These are phyloP conservation scores for Coreius guichenoti DNA, from an alignment of 2,797 vertebrate genomes.

Conservation along the genomic window DNA sequence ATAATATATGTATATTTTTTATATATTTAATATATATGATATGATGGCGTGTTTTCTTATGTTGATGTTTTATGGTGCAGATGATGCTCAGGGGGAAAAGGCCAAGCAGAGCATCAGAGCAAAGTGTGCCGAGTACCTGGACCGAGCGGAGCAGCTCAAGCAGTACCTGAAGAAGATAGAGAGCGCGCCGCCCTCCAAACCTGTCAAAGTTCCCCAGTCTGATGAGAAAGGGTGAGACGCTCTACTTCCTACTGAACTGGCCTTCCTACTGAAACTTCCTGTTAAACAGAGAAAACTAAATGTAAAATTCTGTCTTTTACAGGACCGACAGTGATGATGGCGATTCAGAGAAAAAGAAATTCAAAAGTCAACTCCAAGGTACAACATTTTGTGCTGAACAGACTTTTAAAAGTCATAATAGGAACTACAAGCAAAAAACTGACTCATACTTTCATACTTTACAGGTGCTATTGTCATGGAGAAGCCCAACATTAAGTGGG, in stretches of 20 bases:
- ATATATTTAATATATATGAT: not conserved
- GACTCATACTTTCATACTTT: not conserved
- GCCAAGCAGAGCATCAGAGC: slow-evolving; percentile 95
- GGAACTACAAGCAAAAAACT: not conserved
- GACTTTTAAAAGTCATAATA: not conserved
- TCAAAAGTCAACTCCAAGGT: slow-evolving; percentile 98
- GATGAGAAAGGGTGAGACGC: slow-evolving; percentile 83
- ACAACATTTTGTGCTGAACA: slow-evolving; percentile 48
- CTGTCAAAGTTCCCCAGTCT: slow-evolving; percentile 88
- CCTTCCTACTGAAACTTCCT: slow-evolving; percentile 1
- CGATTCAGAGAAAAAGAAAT: slow-evolving; percentile 95
- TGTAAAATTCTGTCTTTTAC: slow-evolving; percentile 27
- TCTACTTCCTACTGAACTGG: not conserved
- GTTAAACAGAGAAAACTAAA: not conserved
- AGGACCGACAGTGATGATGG: slow-evolving; percentile 96
- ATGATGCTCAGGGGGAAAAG: slow-evolving; percentile 94
- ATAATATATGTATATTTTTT: not conserved
- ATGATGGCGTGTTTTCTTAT: not conserved
- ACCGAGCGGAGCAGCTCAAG: slow-evolving; percentile 95
- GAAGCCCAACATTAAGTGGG: slow-evolving; percentile 96
- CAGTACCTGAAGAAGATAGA: slow-evolving; percentile 93
- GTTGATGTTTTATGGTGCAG: slow-evolving; percentile 68
- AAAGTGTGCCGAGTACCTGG: slow-evolving; percentile 95
- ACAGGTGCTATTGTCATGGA: slow-evolving; percentile 96
- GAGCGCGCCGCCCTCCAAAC: slow-evolving; percentile 87